Evolutionary conservation across 1,140 invertebrate genomes (phyloP), one percentile per base, ranked within the genome.

Genomic region (Penaeus vannamei): DNA sequence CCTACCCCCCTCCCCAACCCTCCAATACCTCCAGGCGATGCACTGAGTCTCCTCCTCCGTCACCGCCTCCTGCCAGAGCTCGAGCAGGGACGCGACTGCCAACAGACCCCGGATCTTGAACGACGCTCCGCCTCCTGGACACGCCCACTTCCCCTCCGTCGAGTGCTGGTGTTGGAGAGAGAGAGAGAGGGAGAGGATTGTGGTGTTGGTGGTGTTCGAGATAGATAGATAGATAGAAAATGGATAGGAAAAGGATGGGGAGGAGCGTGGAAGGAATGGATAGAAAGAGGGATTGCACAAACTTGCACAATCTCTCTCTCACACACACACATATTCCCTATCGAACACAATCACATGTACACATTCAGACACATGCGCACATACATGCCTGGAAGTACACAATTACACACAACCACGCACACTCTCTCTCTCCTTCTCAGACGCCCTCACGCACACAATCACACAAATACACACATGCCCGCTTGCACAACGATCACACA

Each of bases 81-180:
- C 84, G 62, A 90, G 76, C 10, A 85, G 46, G 12, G 84, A 84
- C 29, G 26, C 66, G 8, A 77, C 89, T 4, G 84, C 89, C 29
- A 86, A 26, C 1, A 85, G 29, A 0, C 86, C 86, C 23, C 79
- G 77, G 26, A 62, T 61, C 86, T 69, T 87, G 59, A 72, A 23
- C 23, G n/a, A 32, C 20, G 32, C 32, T 2, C 14, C 20, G n/a
- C 8, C 86, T 36, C 59, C 77, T 26, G 79, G 32, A 62, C 86
- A 80, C 26, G 29, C 32, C n/a, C 22, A 8, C 61, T n/a, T 59
- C 8, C 17, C 20, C 8, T 7, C 20, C 26, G 36, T 20, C n/a
- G 23, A 59, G 17, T 82, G 62, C 62, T 59, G 69, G 69, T 32
- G 53, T 42, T 59, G 36, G 62, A 80, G 1, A 59, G 26, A 10